Base-by-base conservation (phyloP, 2,888 invertebrate species). In the Tortricodes alternella region DNA sequence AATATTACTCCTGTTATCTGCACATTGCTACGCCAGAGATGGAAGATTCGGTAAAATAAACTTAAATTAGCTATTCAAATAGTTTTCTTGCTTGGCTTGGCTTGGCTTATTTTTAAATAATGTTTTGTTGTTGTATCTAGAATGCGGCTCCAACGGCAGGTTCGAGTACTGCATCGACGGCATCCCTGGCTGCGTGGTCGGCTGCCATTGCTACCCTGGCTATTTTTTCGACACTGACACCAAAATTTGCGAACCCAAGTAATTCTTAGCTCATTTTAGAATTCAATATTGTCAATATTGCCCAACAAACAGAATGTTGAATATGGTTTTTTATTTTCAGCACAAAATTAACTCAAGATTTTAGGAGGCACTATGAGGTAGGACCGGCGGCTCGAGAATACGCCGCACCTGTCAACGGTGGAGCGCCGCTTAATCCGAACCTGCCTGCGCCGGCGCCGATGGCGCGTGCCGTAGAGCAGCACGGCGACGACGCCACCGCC, bases 231-330 rank as follows among this genome's bases (percentile, higher is more conserved):
- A 89, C 44, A 87, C 88, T 0, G 84, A 85, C 32, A 73, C 81
- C 1, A 89, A 89, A 76, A 83, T 89, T 71, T 89, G 89, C 62
- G 89, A 89, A 71, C 79, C 81, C 3, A 89, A 84, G 89, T 89
- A 80, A 62, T n/a, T n/a, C n/a, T n/a, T n/a, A n/a, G n/a, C n/a
- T n/a, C n/a, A n/a, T n/a, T n/a, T n/a, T n/a, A n/a, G n/a, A n/a
- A n/a, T n/a, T n/a, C n/a, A n/a, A n/a, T 4, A 2, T 2, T 27
- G 9, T 27, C 0, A n/a, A 27, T 8, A 27, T 27, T 8, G 8
- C n/a, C 8, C 24, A 24, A 24, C 8, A 35, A 39, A 29, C 15
- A 52, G 13, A 2, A 27, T 48, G 44, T 44, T 48, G 18, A 29
- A n/a, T 24, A 27, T 24, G 5, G 0, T 18, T 11, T 15, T 8